Base-by-base conservation (phyloP, 2,113 vertebrate species). In the Aythya baeri region DNA sequence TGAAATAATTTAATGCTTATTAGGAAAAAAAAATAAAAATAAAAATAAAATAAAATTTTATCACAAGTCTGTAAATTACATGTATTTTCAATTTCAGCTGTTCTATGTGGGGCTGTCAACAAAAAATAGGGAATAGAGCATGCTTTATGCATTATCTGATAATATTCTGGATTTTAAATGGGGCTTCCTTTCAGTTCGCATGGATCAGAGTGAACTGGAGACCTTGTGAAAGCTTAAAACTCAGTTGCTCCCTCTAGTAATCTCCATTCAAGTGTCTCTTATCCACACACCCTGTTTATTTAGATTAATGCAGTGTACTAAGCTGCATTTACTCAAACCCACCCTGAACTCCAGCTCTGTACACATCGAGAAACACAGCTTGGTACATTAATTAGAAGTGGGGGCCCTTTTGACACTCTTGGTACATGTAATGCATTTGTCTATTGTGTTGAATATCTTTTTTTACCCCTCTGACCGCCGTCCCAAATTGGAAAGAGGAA, bases 91-190 rank as follows among this genome's bases (percentile, higher is more conserved):
- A 25, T 66, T 27, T 73, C 5, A 32, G 32, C 17, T 49, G 34
- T 59, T 87, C 78, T 22, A 41, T 43, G 62, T 0, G 0, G 7
- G 1, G 11, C 5, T 1, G 0, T 7, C 26, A 59, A 50, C 25
- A 59, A 85, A 50, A 78, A 57, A 29, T 31, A 83, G 44, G 4
- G n/a, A 67, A 6, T 8, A 77, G 21, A 86, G 5, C 36, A 26
- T n/a, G 41, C 13, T 91, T 92, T 49, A 25, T 57, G 46, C 21
- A 55, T 22, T 44, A 10, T n/a, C 26, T 32, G 49, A 11, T 59
- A 65, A 82, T 81, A 92, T 57, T 85, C n/a, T 67, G 46, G 13
- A 11, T 78, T 77, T 81, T 74, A 77, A 67, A 67, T 58, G 59
- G 67, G 50, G 8, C 22, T 76, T 91, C 10, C 5, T 55, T 86